A percentile compares a stretch with the other conserved stretches of the same genome.
phyloP scores from a whole-genome alignment of 2,113 vertebrate species.

The Nannobrachium achirus region DNA sequence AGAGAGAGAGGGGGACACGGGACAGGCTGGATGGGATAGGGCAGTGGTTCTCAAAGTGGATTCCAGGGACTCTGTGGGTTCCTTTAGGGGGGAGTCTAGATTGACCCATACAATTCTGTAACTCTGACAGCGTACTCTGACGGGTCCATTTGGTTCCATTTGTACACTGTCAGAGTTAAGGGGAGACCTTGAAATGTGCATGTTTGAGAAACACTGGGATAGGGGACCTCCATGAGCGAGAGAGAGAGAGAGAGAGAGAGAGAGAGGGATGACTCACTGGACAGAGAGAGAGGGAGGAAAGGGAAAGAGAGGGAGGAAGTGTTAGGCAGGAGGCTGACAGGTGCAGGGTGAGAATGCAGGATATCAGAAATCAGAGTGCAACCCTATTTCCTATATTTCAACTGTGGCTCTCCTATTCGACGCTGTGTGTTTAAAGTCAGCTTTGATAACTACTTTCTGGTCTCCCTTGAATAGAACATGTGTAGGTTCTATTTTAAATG shows the following conservation, averaged over 20 bases:
- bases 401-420: constrained; percentile 8
- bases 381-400: background rate
- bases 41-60: no score
- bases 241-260: background rate
- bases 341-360: constrained; percentile 58
- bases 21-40: background rate
- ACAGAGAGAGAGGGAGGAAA: background rate
- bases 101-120: no score
- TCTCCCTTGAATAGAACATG: background rate
- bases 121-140: no score
- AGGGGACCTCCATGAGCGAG: background rate
- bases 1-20: constrained; percentile 2
- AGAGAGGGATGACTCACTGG: background rate
- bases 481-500: background rate
- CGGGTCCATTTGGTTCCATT: no score
- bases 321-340: constrained; percentile 61
- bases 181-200: no score
- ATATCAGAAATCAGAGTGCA: constrained; percentile 1
- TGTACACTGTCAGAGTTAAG: no score
- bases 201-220: no score
- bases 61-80: no score
- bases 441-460: background rate
- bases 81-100: no score
- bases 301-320: constrained; percentile 10
- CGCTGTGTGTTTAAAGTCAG: constrained; percentile 4